phyloP scores from a whole-genome alignment of 2,113 vertebrate species.

The Leptobrachium ailaonicum region DNA sequence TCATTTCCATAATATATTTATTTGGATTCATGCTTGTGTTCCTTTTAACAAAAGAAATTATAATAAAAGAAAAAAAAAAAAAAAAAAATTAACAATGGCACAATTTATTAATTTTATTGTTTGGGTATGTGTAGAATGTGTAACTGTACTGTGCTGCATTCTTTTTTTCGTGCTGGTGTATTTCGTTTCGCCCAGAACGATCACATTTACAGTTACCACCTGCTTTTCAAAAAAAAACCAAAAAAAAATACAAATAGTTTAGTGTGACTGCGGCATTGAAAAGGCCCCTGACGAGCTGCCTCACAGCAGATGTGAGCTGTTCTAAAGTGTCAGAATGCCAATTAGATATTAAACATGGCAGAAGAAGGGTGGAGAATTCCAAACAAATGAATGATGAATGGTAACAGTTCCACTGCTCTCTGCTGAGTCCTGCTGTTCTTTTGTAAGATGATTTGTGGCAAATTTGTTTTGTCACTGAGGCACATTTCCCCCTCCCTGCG shows the following conservation, averaged over 20 bases:
- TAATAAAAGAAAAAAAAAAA: too few species aligned
- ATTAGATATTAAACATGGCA: conserved; percentile 83
- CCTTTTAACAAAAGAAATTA: too few species aligned
- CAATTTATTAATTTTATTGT: too few species aligned
- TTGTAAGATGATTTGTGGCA: conserved; percentile 99
- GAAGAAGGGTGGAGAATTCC: conserved; percentile 75
- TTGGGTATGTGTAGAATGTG: too few species aligned
- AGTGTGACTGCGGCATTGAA: conserved; percentile 62
- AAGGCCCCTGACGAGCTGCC: conserved; percentile 74
- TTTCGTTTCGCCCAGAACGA: too few species aligned
- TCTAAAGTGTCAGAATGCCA: conserved; percentile 90
- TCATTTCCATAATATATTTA: too few species aligned
- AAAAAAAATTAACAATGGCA: too few species aligned
- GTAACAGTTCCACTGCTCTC: conserved; percentile 77
- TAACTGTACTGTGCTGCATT: too few species aligned
- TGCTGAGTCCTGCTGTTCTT: conserved; percentile 86
- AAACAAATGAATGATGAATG: conserved; percentile 82
- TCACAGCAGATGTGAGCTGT: conserved; percentile 87
- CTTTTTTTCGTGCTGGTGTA: too few species aligned
- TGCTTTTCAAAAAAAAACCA: too few species aligned
- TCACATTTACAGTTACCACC: too few species aligned
- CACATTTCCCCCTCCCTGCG: conserved; percentile 72
- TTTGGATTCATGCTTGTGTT: too few species aligned
- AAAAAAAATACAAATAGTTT: conserved; percentile 6
- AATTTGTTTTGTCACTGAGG: conserved; percentile 99